Evolutionary conservation across 2,113 vertebrate genomes (phyloP).

Genomic region (Dicerorhinus sumatrensis): DNA sequence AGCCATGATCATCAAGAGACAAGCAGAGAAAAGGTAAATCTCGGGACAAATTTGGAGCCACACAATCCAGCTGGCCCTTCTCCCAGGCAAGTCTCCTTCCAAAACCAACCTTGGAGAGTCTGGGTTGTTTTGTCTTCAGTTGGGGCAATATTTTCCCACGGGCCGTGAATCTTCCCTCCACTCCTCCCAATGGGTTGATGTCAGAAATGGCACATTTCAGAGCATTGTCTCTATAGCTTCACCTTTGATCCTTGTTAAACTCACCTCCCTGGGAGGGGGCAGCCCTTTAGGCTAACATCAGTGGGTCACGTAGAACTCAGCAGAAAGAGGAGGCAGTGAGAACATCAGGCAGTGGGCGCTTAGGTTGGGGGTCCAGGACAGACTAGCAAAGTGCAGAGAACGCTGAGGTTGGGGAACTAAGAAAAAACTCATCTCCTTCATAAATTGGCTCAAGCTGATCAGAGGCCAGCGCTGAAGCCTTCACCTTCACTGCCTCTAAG

Average conservation of each 20-base stretch:
- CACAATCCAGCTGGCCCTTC: background rate
- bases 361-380: background rate
- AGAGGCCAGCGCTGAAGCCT: background rate
- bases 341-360: background rate
- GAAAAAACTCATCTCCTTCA: background rate
- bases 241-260: background rate
- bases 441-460: background rate
- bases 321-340: background rate
- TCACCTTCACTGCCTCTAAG: background rate
- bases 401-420: background rate
- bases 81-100: background rate
- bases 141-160: background rate
- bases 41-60: background rate
- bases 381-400: background rate
- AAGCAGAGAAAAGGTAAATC: background rate
- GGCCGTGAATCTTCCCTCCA: background rate
- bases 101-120: background rate
- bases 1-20: background rate
- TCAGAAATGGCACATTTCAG: background rate
- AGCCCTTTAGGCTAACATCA: background rate
- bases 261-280: background rate
- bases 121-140: background rate
- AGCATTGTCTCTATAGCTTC: background rate
- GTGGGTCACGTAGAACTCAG: background rate
- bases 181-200: background rate